Base-by-base conservation (phyloP, 2,113 vertebrate species). In the Hydropotes inermis region DNA sequence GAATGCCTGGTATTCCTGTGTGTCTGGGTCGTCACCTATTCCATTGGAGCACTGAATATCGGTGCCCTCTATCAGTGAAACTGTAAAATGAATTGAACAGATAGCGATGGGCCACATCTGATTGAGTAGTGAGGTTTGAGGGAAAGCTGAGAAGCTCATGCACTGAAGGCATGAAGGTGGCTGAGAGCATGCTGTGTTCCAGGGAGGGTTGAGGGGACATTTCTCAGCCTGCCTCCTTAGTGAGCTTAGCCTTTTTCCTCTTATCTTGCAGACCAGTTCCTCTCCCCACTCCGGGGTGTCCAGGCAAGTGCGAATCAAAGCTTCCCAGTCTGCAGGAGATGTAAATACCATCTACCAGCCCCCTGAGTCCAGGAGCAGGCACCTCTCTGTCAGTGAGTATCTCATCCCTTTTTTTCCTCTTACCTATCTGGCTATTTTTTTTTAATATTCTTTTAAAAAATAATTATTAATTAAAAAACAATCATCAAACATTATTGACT, bases 261-360 rank as follows among this genome's bases (percentile, higher is more conserved):
- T 98, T 97, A 54, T 97, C 89, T 97, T 98, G 57, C 98, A 99
- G 98, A 99, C 94, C 60, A 98, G 98, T 98, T 99, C 99, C 55
- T 99, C 99, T 74, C 99, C 99, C 87, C 99, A 99, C 98, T 99
- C 99, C 12, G 98, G 98, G 36, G 95, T 99, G 8, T 99, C 99
- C 96, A 99, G 99, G 95, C 99, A 99, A 98, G 99, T 99, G 98
- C 99, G 99, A 98, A 99, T 99, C 98, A 99, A 99, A 98, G 98
- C 99, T 82, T 99, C 99, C 39, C 99, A 99, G 28, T 99, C 99
- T 17, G 99, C 99, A 4, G 99, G 99, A 91, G 99, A 99, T 91
- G 99, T 99, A 87, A 99, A 98, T 98, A 98, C 99, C 2, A 98
- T 97, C 54, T 99, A 99, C 97, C 99, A 99, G 98, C 98, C 99